Base-by-base conservation (phyloP, 2,888 invertebrate genomes). In the Labia minor region DNA sequence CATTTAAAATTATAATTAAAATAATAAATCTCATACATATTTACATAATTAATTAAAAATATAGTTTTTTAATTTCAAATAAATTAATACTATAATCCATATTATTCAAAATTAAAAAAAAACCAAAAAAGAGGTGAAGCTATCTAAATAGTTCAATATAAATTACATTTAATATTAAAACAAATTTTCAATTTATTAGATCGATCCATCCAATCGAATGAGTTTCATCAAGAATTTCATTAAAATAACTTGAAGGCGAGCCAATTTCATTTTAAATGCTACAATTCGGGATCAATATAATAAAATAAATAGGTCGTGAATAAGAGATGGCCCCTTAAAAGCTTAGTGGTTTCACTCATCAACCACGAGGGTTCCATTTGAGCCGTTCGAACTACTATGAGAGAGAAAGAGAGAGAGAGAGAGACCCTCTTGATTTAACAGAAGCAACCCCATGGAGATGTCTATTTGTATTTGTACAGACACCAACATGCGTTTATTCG, bases 331-430 rank as follows among this genome's bases (percentile, higher is more conserved):
- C n/a, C 49, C 49, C 49, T 49, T 49, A 49, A 49, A 14, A 49
- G 49, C 49, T 49, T 49, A 49, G 49, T 49, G 49, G 49, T 49
- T 49, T 49, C 49, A 49, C 49, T 49, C 49, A 49, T 49, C 49
- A 49, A 49, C 49, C 49, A 49, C 49, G 49, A 49, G 49, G 49
- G 49, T 16, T 49, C 49, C 49, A 49, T 49, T 49, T 49, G 49
- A 49, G 16, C 49, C 49, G 3, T 49, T 49, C 14, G 49, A 49
- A 2, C 49, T 49, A 49, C 49, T 14, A 49, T 33, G 6, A 33
- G 33, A 33, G 33, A 33, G 33, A 33, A n/a, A n/a, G n/a, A n/a
- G 8, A 6, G 4, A 26, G 26, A 26, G 26, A 8, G 14, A 49
- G 49, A 49, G 49, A 49, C 6, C 14, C 49, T 49, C 49, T 49